Percentiles rank a stretch among this genome's conserved stretches.
These are phyloP conservation scores for Emesis russula DNA, from an alignment of 2,888 invertebrate genomes.

Conservation along the genomic window DNA sequence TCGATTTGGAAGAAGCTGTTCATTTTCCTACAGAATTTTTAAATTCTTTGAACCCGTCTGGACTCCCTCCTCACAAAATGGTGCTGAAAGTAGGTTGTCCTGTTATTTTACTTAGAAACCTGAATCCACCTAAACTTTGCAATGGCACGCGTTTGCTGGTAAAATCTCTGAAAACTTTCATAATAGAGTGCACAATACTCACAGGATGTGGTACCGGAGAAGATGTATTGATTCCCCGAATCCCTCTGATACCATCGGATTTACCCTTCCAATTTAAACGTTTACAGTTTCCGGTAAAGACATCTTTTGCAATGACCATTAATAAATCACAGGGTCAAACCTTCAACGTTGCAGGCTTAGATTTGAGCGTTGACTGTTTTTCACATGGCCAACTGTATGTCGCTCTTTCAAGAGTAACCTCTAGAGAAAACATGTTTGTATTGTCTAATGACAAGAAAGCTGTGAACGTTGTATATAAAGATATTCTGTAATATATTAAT, in stretches of 20 bases:
- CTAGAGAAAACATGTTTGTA: conserved; percentile 20
- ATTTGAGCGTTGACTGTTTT: conserved; percentile 66
- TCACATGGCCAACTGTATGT: conserved; percentile 52
- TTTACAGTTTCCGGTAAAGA: conserved; percentile 77
- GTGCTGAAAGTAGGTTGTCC: conserved; percentile 85
- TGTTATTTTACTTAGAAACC: conserved; percentile 84
- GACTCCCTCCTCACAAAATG: conserved; percentile 82
- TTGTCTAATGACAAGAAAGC: conserved; percentile 10
- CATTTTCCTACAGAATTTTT: conserved; percentile 70
- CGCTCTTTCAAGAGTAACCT: conserved; percentile 29
- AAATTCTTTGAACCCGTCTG: conserved; percentile 74
- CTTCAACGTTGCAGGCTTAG: conserved; percentile 56
- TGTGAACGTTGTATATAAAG: conserved; percentile 19
- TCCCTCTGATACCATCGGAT: conserved; percentile 80
- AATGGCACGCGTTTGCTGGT: conserved; percentile 80
- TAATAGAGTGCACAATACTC: conserved; percentile 87
- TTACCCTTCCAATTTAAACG: conserved; percentile 84
- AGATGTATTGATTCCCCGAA: conserved; percentile 70
- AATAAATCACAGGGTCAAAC: conserved; percentile 65
- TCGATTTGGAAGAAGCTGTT: conserved; percentile 79
- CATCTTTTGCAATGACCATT: conserved; percentile 75
- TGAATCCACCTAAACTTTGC: conserved; percentile 82
- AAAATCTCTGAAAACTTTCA: conserved; percentile 83
- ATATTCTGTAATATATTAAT: conserved; percentile 14
- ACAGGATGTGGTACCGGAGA: conserved; percentile 84